Evolutionary conservation across 2,113 vertebrate species (phyloP), one percentile per base, ranked within the genome.

Genomic region (Hippocampus comes): DNA sequence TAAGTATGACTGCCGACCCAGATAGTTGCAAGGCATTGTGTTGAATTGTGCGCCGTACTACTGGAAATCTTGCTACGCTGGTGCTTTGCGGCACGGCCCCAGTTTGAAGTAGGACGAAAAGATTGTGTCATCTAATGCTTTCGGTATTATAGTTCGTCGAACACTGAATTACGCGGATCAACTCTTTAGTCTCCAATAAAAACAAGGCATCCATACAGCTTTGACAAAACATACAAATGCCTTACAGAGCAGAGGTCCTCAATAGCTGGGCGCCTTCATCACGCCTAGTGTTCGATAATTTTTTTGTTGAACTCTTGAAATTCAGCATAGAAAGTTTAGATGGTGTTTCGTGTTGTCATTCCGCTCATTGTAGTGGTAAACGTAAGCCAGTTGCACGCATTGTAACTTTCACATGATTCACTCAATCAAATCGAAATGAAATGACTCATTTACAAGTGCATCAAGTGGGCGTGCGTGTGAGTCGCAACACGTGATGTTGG

Each of bases 1-100:
- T 98, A 92, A 98, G 97, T 97, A 79, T 82, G 75, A 73, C 76
- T 59, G 65, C 43, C 73, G 71, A 84, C 57, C 59, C 10, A n/a
- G 20, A 48, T 72, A 68, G 75, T 60, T 70, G 67, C 23, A 70
- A 65, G 41, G 42, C 53, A 66, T 46, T 21, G 38, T 41, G 30
- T 2, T 14, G 20, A 59, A n/a, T n/a, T 27, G 1, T 56, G 59
- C 49, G 56, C 30, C 0, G 43, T 43, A 56, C 25, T 43, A 18
- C 10, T 59, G 11, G 20, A 63, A 63, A 65, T 72, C 20, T 71
- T 48, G 5, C 34, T 42, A 55, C 21, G 61, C 21, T 48, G 63
- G 42, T 46, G 4, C 17, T 43, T 65, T 65, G 63, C 30, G 20
- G 38, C 61, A 11, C 21, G 38, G 34, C 38, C 61, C 6, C 60